Conservation (phyloP, 2,888 invertebrate genomes). For the Athalia cordata region DNA sequence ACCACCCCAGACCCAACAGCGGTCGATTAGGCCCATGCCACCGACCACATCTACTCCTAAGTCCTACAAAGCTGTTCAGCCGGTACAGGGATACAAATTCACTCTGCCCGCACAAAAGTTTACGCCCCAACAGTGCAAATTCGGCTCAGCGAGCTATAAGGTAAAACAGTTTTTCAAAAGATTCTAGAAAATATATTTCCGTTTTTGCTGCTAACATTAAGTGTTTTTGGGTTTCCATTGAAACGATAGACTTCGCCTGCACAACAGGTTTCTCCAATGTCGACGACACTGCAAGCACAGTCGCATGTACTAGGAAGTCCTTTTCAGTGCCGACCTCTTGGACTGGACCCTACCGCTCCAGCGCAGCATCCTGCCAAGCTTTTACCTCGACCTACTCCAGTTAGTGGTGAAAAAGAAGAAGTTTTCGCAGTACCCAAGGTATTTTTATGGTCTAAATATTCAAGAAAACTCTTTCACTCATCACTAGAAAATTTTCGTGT, state of each 20-base stretch:
- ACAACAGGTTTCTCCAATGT: conserved; percentile 63
- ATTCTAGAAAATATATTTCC: not conserved
- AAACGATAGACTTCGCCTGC: conserved; percentile 59
- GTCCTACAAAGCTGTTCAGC: conserved; percentile 65
- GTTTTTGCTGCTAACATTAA: not conserved
- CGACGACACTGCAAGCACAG: conserved; percentile 62
- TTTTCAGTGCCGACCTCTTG: conserved; percentile 66
- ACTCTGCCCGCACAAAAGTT: conserved; percentile 62
- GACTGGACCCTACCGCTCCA: conserved; percentile 67
- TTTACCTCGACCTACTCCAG: conserved; percentile 60
- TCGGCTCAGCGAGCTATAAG: conserved; percentile 63
- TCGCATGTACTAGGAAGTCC: conserved; percentile 59
- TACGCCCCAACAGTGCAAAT: conserved; percentile 67
- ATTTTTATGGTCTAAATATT: conserved; percentile 31
- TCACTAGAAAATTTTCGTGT: not conserved
- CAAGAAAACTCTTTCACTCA: not conserved
- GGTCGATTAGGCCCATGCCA: conserved; percentile 60
- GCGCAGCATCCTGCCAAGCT: conserved; percentile 66
- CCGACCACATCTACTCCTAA: conserved; percentile 59
- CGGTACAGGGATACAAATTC: conserved; percentile 68
- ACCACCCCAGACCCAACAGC: conserved; percentile 57
- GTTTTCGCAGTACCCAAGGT: conserved; percentile 75
- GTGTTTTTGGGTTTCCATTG: not conserved
- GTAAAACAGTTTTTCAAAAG: conserved; percentile 52
- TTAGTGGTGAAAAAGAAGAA: conserved; percentile 67